Evolutionary conservation across 2,113 vertebrate species (phyloP), one percentile per base, ranked within the genome.

Genomic region (Setophaga coronata): DNA sequence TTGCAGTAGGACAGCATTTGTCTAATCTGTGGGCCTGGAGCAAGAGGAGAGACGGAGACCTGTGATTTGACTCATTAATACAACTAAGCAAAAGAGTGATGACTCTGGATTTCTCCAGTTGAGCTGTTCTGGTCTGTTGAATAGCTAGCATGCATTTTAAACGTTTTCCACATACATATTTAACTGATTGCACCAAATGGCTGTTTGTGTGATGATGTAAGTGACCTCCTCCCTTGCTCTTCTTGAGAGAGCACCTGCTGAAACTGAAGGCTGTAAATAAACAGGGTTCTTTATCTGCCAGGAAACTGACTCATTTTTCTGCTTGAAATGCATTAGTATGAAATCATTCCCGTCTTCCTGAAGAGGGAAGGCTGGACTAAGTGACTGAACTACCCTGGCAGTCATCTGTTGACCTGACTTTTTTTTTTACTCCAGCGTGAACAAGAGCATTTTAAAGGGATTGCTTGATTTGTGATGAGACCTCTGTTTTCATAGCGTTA

Each of bases 251-350:
- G 88, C 96, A 97, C 95, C 93, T 97, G 85, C 96, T 95, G 82
- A 82, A 96, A 82, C 85, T 82, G 92, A 95, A 94, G 85, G 48
- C 80, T 89, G 82, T 83, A 91, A 93, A 93, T 95, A 83, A 93
- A 93, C 80, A 94, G 47, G 29, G 69, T 95, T 93, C 50, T 61
- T 94, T 91, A 91, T 97, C 72, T 96, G 85, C 87, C 84, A 91
- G 95, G 91, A 96, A 97, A 87, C 69, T 90, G 96, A 97, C 78
- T 97, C 92, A 96, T 95, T 97, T 97, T 96, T 94, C 86, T 94
- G 16, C 93, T 82, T 72, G 58, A 95, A 97, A 96, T 97, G 78
- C 79, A 76, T 92, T 73, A 71, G 73, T 92, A 88, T 93, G 53
- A 90, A 96, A 89, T 97, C 53, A 92, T 94, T 96, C 84, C 48